Conservation (phyloP, 2,888 invertebrate genomes). For the Sphinx pinastri region DNA sequence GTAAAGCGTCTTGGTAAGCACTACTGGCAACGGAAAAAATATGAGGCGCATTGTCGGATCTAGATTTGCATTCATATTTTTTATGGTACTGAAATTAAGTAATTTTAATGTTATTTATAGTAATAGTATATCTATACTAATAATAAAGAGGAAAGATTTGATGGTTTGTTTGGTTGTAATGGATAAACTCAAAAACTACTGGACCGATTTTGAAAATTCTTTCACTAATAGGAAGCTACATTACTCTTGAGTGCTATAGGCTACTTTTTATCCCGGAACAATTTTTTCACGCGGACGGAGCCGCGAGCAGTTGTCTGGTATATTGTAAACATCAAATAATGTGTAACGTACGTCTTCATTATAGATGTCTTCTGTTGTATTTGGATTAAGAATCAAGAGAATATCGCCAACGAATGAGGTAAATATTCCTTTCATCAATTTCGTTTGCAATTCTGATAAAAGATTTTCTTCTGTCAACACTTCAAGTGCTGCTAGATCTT, state of each 20-base stretch:
- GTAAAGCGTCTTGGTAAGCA: slow-evolving; percentile 95
- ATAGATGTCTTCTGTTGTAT: slow-evolving; percentile 89
- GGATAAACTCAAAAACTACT: too few species aligned
- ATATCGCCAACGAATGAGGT: slow-evolving; percentile 93
- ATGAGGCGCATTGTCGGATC: slow-evolving; percentile 95
- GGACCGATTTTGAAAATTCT: too few species aligned
- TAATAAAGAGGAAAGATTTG: too few species aligned
- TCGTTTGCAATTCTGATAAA: slow-evolving; percentile 87
- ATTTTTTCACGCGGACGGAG: too few species aligned
- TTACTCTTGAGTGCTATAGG: too few species aligned
- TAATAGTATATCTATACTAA: too few species aligned
- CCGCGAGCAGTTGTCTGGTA: too few species aligned
- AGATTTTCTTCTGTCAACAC: slow-evolving; percentile 89
- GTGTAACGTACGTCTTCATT: slow-evolving; percentile 85
- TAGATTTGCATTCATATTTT: slow-evolving; percentile 92
- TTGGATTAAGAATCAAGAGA: slow-evolving; percentile 91
- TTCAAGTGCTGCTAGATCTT: slow-evolving; percentile 92
- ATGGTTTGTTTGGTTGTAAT: too few species aligned
- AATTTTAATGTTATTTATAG: not conserved
- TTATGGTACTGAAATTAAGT: slow-evolving; percentile 86
- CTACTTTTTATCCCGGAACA: too few species aligned
- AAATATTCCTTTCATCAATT: slow-evolving; percentile 86
- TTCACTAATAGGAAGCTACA: too few species aligned
- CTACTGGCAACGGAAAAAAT: slow-evolving; percentile 95
- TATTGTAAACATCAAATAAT: not conserved